phyloP scores from a whole-genome alignment of 2,888 invertebrate genomes.

The Calliphora vomitoria region DNA sequence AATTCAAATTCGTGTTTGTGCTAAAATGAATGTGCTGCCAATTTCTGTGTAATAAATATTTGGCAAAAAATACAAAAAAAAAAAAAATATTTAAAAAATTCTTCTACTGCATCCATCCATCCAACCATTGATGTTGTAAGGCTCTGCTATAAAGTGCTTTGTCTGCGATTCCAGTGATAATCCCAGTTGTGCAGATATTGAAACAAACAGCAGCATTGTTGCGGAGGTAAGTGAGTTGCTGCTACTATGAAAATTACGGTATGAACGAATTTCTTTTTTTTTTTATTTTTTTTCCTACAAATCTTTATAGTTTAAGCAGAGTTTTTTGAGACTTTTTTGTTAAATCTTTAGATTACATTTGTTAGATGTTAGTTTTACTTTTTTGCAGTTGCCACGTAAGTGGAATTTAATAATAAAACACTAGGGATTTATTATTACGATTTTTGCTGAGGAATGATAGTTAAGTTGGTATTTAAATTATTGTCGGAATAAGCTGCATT shows the following conservation, averaged over 20 bases:
- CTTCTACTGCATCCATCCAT: background rate
- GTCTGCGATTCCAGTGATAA: conserved; percentile 86
- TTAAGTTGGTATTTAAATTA: conserved; percentile 1
- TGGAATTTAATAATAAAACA: conserved; percentile 9
- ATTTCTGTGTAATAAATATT: conserved; percentile 19
- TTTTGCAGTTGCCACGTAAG: background rate
- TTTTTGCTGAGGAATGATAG: background rate
- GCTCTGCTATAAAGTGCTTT: conserved; percentile 85
- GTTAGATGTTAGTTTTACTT: background rate
- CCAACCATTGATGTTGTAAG: no score
- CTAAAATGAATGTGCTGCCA: conserved; percentile 13
- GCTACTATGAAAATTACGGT: background rate
- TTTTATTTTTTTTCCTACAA: background rate
- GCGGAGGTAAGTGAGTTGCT: conserved; percentile 80
- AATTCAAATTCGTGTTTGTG: conserved; percentile 25
- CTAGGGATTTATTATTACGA: background rate
- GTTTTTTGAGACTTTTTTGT: conserved; percentile 5
- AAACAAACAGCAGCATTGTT: conserved; percentile 80
- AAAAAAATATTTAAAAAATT: conserved; percentile 27
- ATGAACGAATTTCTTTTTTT: background rate
- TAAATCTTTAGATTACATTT: conserved; percentile 1
- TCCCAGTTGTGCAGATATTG: conserved; percentile 85
- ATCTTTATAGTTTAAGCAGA: background rate
- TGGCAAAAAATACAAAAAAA: background rate
- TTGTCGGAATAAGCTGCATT: background rate